Conservation (phyloP, 1,140 invertebrate genomes). For the Cheumatopsyche charites region DNA sequence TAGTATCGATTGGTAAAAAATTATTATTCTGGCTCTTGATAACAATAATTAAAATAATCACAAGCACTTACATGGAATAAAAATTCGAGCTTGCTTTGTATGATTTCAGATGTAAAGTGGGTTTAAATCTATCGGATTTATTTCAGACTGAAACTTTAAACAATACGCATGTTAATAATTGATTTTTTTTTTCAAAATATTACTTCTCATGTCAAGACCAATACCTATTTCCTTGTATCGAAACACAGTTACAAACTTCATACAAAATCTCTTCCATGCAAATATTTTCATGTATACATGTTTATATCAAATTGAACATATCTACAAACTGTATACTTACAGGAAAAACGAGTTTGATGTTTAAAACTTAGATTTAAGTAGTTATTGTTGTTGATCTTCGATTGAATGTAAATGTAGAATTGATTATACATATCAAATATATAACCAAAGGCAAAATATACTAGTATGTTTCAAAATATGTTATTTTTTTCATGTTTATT, state of each 20-base stretch:
- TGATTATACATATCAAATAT: slow-evolving; percentile 44
- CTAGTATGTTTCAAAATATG: slow-evolving; percentile 47
- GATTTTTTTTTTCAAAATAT: not conserved
- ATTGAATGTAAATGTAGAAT: slow-evolving; percentile 45
- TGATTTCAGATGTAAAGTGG: no score
- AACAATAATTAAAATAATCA: no score
- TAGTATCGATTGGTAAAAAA: no score
- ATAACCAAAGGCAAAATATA: slow-evolving; percentile 46
- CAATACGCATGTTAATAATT: no score
- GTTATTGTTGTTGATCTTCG: slow-evolving; percentile 49
- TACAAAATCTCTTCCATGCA: no score
- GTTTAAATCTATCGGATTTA: no score
- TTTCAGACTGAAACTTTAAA: no score
- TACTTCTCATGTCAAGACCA: not conserved
- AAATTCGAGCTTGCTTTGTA: no score
- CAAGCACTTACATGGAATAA: no score
- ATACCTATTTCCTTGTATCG: no score
- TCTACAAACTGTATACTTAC: slow-evolving; percentile 17
- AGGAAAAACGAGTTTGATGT: slow-evolving; percentile 38
- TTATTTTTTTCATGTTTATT: slow-evolving; percentile 34
- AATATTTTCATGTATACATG: not conserved
- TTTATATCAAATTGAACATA: not conserved
- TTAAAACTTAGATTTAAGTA: slow-evolving; percentile 40
- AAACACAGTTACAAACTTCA: no score
- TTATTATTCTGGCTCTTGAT: no score